Percentiles rank a stretch among this genome's conserved stretches.
Evolutionary conservation across 2,797 vertebrate species (phyloP).

Genomic region (Gila robusta): DNA sequence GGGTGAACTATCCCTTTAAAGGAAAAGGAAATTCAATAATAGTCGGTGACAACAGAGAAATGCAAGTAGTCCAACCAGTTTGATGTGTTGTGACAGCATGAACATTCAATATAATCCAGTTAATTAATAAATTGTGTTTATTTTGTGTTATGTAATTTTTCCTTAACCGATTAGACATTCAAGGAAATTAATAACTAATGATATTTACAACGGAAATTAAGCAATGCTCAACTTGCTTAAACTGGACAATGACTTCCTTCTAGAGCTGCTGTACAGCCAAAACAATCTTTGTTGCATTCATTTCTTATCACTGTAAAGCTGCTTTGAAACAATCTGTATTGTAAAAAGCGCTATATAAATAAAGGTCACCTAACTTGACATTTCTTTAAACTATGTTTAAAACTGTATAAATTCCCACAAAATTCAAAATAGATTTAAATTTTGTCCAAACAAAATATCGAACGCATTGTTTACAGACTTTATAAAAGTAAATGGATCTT

Average conservation of each 20-base stretch:
- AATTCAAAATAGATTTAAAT: neutral
- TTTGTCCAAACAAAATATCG: neutral
- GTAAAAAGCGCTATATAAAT: no score
- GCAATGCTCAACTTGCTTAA: no score
- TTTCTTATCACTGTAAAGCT: no score
- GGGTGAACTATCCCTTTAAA: no score
- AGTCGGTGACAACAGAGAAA: neutral
- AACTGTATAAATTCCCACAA: neutral
- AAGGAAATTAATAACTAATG: no score
- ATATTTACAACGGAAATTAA: no score
- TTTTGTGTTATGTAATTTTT: neutral
- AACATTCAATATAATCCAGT: neutral
- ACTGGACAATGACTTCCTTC: no score
- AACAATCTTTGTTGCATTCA: no score
- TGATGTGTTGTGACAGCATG: neutral
- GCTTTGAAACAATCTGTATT: no score
- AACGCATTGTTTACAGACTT: neutral
- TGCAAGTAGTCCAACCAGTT: neutral
- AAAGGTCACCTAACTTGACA: no score
- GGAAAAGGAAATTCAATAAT: neutral
- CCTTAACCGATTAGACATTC: neutral
- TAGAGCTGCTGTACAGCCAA: no score
- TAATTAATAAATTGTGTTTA: neutral
- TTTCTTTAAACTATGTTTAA: neutral
- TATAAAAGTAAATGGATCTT: neutral